Evolutionary conservation across 2,113 vertebrate species (phyloP), one percentile per base, ranked within the genome.

Genomic region (Uria aalge): DNA sequence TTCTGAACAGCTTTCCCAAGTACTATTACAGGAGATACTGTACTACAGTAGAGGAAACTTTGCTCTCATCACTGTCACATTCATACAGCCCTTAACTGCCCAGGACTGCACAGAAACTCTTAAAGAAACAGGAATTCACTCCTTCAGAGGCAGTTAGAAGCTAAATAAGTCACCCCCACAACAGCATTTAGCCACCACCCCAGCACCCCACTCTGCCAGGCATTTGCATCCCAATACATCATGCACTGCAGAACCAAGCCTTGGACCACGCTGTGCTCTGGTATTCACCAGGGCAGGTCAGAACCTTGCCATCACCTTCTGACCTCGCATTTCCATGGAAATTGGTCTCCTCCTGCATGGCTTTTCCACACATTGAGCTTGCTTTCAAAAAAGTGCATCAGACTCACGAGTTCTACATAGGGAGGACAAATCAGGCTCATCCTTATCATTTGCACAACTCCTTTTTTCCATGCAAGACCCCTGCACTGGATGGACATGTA

Each of bases 1-100:
- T 96, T 91, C 57, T 76, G 40, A 60, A 82, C 73, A 91, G 69
- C 52, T 50, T 79, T 93, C 69, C 48, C 84, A 85, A 90, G 30
- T 8, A 9, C 43, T 67, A 3, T 56, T 75, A 24, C 43, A 52
- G 38, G 52, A 86, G 79, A 40, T 38, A 29, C 14, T 1, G 3
- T 5, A 30, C 19, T 45, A 26, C 13, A 40, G 15, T 0, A 60
- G 24, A 71, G 8, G 23, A 86, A 75, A 72, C 29, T 64, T 62
- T 34, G 13, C 38, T 83, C 3, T 73, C 32, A 55, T 34, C 12
- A 1, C 63, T 79, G 68, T 12, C 45, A 12, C 22, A n/a, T 41
- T 81, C 59, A 32, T 6, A 77, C n/a, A 63, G 32, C 12, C 50
- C 22, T 88, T 74, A 15, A 80, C 43, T 41, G 21, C 29, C 20